Evolutionary conservation across 2,888 invertebrate genomes (phyloP), one percentile per base, ranked within the genome.

Genomic region (Synanthedon formicaeformis): DNA sequence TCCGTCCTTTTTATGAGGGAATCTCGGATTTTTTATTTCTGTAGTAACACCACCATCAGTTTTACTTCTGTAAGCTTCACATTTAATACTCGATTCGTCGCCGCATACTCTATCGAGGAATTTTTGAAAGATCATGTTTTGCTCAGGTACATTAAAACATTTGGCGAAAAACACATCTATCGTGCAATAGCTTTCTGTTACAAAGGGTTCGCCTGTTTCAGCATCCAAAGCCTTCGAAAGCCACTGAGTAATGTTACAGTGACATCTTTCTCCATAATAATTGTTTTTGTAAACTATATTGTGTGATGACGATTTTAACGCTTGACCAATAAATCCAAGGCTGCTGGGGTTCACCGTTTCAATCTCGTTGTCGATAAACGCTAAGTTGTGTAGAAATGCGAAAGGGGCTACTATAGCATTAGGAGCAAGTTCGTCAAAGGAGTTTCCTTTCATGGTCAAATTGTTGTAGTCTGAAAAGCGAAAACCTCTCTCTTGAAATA

Each of bases 101-200:
- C 74, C 83, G 63, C 93, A 93, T 13, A 92, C 89, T 50, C 88
- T 76, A 48, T 88, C 83, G 0, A 90, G 88, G 66, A 91, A 93
- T 61, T 91, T 92, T 48, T 83, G 69, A 66, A 92, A 89, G 53
- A 88, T 72, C 68, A 92, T 88, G 55, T 91, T 90, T 50, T 91
- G 92, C 60, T 91, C 89, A 0, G 89, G 89, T 6, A 91, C 81
- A 56, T 91, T 90, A 65, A 91, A 92, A 67, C 93, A 93, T 48
- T 84, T 80, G 3, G 92, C 90, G 16, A 92, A 76, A 48, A 88
- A 74, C 54, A 87, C 77, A 54, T 89, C 87, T 0, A 93, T 89
- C 0, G 89, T 86, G 67, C 93, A 93, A 63, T 85, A 91, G 66
- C 91, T 92, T 51, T 91, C 88, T 53, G 57, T 56, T 52, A 83